Evolutionary conservation across 2,888 invertebrate genomes (phyloP), one percentile per base, ranked within the genome.

Genomic region (Mythimna pallens): DNA sequence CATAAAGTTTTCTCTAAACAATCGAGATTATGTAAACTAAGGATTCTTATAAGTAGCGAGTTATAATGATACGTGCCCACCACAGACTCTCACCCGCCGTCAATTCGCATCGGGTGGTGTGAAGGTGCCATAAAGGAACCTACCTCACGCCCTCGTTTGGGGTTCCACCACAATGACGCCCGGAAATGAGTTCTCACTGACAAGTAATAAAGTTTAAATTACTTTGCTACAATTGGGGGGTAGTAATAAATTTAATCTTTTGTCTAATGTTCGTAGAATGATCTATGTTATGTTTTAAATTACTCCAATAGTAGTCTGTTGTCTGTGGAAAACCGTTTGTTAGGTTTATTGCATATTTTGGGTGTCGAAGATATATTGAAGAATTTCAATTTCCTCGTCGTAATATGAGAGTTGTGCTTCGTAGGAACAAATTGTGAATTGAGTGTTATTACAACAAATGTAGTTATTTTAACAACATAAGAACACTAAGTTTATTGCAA

Each of bases 161-260:
- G 63, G 57, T 43, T 40, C 34, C 65, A 25, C 34, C 30, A 58
- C 25, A 57, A 43, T 50, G 66, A 52, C 74, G 62, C 57, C 22
- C 69, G 73, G 69, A 79, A 65, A 73, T 75, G 47, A 70, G 65
- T 67, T 65, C 57, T 85, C 70, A 66, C n/a, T 9, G 17, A 5
- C 7, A 70, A 50, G 40, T 61, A 9, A 68, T 81, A 83, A 73
- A 76, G 80, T 81, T 81, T 40, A 61, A 68, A 76, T 83, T 75
- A 70, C 58, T 65, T 78, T 57, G 20, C 52, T n/a, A 14, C 68
- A 57, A 50, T 72, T 59, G 34, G 10, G 43, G 62, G 58, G 36
- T 36, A 54, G 75, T 71, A 77, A 87, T 87, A 86, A 86, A 84
- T 86, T 86, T 79, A 81, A 87, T 84, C 63, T 84, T 79, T 80